Evolutionary conservation across 2,113 vertebrate species (phyloP).

Genomic region (Dromiciops gliroides): DNA sequence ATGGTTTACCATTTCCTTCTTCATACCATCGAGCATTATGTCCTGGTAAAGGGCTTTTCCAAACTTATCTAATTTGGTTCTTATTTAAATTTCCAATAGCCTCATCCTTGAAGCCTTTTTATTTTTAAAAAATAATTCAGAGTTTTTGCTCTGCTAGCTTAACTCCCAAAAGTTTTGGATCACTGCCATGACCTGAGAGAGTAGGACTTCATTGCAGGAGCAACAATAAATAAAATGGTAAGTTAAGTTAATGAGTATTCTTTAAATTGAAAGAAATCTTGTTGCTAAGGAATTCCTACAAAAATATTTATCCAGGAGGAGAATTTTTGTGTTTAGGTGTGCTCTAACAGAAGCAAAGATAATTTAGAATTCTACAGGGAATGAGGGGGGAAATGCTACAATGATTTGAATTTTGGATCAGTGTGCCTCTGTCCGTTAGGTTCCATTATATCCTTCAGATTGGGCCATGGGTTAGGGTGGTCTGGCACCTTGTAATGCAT

Average conservation of each 20-base stretch:
- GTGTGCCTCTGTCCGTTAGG: neutral
- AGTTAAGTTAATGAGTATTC: neutral
- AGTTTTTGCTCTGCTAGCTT: neutral
- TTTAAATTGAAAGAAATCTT: neutral
- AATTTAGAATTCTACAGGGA: neutral
- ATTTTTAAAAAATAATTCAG: neutral
- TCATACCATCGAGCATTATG: neutral
- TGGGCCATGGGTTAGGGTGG: neutral
- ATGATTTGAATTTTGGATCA: neutral
- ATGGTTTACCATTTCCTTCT: neutral
- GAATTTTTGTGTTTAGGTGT: neutral
- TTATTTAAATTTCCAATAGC: neutral
- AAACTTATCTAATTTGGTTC: neutral
- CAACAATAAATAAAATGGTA: neutral
- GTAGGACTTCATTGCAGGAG: neutral
- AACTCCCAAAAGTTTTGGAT: neutral
- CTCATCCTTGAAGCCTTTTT: neutral
- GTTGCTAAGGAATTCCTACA: neutral
- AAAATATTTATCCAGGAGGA: neutral
- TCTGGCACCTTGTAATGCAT: slow-evolving; percentile 8
- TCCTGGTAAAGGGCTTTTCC: neutral
- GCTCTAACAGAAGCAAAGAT: neutral
- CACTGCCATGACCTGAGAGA: neutral
- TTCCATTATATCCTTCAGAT: neutral
- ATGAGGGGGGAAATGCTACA: neutral